Evolutionary conservation across 2,888 invertebrate species (phyloP), one percentile per base, ranked within the genome.

Genomic region (Scaptomyza tumidula): DNA sequence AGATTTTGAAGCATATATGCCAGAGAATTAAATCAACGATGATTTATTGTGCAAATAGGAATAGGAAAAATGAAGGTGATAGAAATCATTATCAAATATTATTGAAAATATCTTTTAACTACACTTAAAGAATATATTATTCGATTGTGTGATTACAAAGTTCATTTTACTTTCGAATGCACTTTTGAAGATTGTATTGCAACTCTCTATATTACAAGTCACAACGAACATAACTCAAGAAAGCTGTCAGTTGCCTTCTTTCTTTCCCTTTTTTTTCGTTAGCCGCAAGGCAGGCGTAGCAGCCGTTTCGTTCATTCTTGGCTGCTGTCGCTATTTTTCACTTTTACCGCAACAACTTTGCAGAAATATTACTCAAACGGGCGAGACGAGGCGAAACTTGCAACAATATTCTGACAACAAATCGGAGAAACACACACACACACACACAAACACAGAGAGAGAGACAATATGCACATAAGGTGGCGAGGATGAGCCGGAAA

Each of bases 291-390:
- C 41, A 16, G 39, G 16, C 35, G 52, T 46, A 39, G 64, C 75
- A 16, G n/a, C 16, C 41, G 16, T 41, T 41, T 41, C 2, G 41
- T 53, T 33, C 33, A 48, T 24, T 27, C 53, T 55, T 45, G 61
- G 61, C 52, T 45, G 57, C 59, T 67, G 75, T 60, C 61, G 83
- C 83, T 79, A 83, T 83, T 88, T 88, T 88, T 88, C 83, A 83
- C 86, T 87, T 86, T 86, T 86, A 86, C 88, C 88, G 88, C 83
- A 75, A 83, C 88, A 77, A 83, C 88, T 88, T 83, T 83, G 67
- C 86, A 77, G 75, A 86, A 88, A 83, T 83, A 83, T 83, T 80
- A 86, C 80, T 86, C 80, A 71, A 67, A 58, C n/a, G 13, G 35
- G 16, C 16, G 39, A 14, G 39, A 16, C 16, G 41, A 41, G 41